Conservation (phyloP, 2,797 vertebrate genomes). For the Emydoidea blandingii region DNA sequence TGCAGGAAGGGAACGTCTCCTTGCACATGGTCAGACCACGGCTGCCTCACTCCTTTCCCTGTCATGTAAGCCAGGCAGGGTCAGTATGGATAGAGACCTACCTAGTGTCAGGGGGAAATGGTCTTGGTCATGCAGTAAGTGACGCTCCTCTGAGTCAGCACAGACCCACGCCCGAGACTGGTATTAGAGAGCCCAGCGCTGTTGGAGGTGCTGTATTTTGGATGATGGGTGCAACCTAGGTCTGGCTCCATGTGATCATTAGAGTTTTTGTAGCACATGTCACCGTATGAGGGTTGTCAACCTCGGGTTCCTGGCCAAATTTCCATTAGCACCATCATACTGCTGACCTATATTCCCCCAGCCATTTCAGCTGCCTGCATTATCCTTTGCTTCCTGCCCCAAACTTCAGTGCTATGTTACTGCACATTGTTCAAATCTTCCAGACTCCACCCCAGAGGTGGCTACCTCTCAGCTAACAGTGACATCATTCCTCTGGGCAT, state of each 20-base stretch:
- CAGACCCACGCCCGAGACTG: not conserved
- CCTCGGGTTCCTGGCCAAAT: conserved; percentile 22
- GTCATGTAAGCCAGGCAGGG: not conserved
- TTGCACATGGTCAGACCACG: not conserved
- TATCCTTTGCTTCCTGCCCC: conserved; percentile 16
- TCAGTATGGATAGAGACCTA: not conserved
- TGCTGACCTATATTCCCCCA: conserved; percentile 64
- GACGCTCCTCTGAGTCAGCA: not conserved
- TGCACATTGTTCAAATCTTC: accelerated
- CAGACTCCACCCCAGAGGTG: accelerated
- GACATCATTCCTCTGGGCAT: accelerated
- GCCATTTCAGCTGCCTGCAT: conserved; percentile 35
- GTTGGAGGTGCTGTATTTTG: accelerated
- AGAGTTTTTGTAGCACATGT: not conserved
- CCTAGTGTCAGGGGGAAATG: not conserved
- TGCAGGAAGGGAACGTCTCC: not conserved
- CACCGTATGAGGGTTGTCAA: not conserved
- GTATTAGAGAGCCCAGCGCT: not conserved
- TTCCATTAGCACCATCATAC: conserved; percentile 34
- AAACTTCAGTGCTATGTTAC: not conserved
- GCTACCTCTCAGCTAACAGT: not conserved
- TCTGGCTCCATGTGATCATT: not conserved
- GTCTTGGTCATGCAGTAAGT: not conserved
- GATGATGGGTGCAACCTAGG: not conserved
- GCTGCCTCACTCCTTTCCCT: not conserved